Percentiles rank a stretch among this genome's conserved stretches.
Evolutionary conservation across 2,797 vertebrate species (phyloP).

Genomic region (Scyliorhinus canicula): DNA sequence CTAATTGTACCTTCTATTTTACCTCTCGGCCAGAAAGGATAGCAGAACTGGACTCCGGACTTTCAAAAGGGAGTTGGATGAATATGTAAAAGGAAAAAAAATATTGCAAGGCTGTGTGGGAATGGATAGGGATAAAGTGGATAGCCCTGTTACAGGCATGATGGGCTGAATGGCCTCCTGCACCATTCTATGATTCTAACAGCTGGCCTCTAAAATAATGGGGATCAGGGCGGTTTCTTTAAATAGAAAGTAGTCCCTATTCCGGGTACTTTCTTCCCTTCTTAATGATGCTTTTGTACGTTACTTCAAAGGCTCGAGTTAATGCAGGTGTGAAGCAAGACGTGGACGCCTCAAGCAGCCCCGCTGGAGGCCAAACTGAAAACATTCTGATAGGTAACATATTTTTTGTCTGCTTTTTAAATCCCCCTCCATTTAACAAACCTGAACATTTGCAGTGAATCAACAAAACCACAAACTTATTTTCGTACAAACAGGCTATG

Average conservation of each 20-base stretch:
- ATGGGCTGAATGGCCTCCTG: neutral
- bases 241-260: neutral
- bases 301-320: conserved; percentile 11
- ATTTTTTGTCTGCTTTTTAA: neutral
- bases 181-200: neutral
- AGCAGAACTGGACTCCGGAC: neutral
- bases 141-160: neutral
- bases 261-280: neutral
- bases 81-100: neutral
- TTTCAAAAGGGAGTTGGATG: neutral
- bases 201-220: neutral
- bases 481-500: neutral
- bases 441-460: neutral
- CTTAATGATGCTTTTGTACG: neutral
- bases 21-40: neutral
- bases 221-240: neutral
- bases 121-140: neutral
- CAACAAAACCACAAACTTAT: neutral
- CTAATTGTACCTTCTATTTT: neutral
- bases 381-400: neutral
- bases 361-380: neutral
- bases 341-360: neutral
- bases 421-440: neutral
- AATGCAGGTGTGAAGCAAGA: neutral
- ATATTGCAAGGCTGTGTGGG: neutral